Conservation (phyloP, 2,888 invertebrate genomes). For the Odontocolon sp. region DNA sequence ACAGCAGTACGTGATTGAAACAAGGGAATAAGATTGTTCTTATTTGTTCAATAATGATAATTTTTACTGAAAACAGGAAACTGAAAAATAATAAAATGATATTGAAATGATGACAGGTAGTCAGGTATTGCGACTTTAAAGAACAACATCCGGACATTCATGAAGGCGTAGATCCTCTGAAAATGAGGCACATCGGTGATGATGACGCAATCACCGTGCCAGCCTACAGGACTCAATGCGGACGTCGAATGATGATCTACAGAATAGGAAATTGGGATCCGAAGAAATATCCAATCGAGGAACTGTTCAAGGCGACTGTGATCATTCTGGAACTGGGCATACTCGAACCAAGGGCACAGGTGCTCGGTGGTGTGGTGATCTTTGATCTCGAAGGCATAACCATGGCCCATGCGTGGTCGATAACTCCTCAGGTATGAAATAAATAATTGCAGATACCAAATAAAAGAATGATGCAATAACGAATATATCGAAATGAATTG, state of each 20-base stretch:
- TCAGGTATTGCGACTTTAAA: conserved; percentile 89
- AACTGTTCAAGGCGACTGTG: conserved; percentile 88
- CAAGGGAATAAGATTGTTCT: too few species aligned
- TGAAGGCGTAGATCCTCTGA: conserved; percentile 85
- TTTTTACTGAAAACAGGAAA: background rate
- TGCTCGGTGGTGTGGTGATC: conserved; percentile 89
- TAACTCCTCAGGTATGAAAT: conserved; percentile 84
- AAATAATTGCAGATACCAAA: background rate
- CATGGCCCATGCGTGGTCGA: conserved; percentile 87
- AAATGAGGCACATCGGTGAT: conserved; percentile 86
- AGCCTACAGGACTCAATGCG: conserved; percentile 89
- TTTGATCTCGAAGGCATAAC: conserved; percentile 89
- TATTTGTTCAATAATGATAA: background rate
- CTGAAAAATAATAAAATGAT: background rate
- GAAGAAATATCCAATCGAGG: conserved; percentile 84
- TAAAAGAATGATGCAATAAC: background rate
- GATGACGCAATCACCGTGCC: conserved; percentile 87
- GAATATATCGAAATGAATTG: background rate
- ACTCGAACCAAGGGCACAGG: conserved; percentile 88
- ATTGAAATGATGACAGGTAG: conserved; percentile 82
- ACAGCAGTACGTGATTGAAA: too few species aligned
- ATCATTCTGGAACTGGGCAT: conserved; percentile 88
- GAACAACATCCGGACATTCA: conserved; percentile 87
- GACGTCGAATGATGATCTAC: conserved; percentile 87
- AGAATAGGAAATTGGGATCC: conserved; percentile 91